Evolutionary conservation across 2,797 vertebrate genomes (phyloP).

Genomic region (Linurgus olivaceus): DNA sequence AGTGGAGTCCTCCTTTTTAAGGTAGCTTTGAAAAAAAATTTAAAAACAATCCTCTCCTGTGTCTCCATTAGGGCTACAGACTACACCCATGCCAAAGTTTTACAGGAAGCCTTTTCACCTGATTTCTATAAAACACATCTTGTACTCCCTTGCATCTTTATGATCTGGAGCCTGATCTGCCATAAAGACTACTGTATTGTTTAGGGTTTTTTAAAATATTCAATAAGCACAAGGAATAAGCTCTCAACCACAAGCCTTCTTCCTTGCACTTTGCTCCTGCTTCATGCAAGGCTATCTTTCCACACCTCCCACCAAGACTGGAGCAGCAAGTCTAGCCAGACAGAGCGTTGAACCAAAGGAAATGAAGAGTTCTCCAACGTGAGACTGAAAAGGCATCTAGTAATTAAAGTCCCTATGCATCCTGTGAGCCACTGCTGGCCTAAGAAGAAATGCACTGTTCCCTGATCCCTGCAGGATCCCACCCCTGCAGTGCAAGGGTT

Average conservation of each 20-base stretch:
- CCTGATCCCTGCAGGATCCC: constrained; percentile 43
- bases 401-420: neutral
- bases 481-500: constrained; percentile 43
- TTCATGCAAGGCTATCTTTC: neutral
- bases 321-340: neutral
- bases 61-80: neutral
- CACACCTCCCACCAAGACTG: neutral
- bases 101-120: neutral
- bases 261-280: neutral
- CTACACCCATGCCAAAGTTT: neutral
- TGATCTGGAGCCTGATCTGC: neutral
- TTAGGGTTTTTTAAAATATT: neutral
- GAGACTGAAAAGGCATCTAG: neutral
- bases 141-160: neutral
- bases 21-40: neutral
- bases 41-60: neutral
- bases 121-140: neutral
- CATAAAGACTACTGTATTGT: neutral
- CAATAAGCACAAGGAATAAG: neutral
- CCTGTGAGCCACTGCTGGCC: neutral
- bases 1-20: neutral
- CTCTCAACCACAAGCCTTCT: neutral
- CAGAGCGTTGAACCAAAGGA: neutral
- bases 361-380: neutral
- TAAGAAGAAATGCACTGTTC: neutral